These are phyloP conservation scores for Acropternis orthonyx DNA, from an alignment of 2,797 vertebrate genomes.

Conservation along the genomic window DNA sequence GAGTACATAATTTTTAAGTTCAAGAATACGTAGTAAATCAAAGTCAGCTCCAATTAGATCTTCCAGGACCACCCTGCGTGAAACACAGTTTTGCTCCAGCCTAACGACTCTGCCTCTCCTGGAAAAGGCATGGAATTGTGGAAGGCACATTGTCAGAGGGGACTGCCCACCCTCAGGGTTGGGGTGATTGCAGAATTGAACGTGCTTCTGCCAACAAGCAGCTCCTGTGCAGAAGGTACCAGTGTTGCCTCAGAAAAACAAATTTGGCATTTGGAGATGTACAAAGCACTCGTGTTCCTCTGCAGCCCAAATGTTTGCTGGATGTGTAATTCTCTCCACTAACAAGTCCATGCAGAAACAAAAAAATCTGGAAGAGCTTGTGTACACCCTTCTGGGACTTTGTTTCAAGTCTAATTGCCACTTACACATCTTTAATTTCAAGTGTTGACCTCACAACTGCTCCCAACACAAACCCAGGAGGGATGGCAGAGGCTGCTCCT, in stretches of 20 bases:
- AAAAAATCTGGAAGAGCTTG: neutral
- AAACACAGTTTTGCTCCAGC: neutral
- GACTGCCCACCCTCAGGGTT: rapidly evolving
- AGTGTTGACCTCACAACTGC: neutral
- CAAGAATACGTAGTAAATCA: neutral
- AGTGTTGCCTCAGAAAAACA: neutral
- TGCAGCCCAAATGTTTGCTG: neutral
- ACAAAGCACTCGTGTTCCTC: neutral
- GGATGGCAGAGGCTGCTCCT: neutral
- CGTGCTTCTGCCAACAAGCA: neutral
- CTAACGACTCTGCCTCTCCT: neutral
- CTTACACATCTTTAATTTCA: neutral
- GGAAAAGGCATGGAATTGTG: rapidly evolving
- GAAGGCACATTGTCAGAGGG: rapidly evolving
- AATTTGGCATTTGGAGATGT: neutral
- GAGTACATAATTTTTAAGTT: neutral
- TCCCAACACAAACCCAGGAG: neutral
- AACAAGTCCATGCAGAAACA: neutral
- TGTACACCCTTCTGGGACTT: neutral
- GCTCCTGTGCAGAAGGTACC: neutral
- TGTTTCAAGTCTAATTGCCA: neutral
- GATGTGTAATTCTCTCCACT: neutral
- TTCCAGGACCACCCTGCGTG: neutral
- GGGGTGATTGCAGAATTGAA: rapidly evolving
- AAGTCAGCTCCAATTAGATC: neutral